phyloP scores from a whole-genome alignment of 2,797 vertebrate species.

The Sylvilagus floridanus region DNA sequence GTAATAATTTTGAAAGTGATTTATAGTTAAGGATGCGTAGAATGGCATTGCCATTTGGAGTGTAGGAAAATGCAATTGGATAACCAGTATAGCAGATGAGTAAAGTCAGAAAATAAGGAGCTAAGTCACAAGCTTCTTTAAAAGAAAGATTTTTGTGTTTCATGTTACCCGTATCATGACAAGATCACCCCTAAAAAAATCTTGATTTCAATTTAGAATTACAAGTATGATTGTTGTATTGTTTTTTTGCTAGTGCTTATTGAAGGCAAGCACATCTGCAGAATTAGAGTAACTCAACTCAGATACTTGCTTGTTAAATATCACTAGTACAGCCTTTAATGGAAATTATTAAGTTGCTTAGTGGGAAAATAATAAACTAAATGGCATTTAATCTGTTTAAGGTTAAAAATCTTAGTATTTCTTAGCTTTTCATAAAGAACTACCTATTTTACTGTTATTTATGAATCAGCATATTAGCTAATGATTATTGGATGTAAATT shows the following conservation, averaged over 20 bases:
- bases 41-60: slow-evolving; percentile 29
- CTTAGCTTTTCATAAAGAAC: neutral
- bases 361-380: slow-evolving; percentile 14
- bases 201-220: slow-evolving; percentile 49
- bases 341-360: neutral
- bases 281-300: slow-evolving; percentile 54
- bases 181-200: slow-evolving; percentile 40
- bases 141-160: slow-evolving; percentile 40
- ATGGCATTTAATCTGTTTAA: neutral
- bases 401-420: neutral
- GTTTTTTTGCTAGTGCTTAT: slow-evolving; percentile 43
- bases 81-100: neutral
- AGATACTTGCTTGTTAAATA: slow-evolving; percentile 34
- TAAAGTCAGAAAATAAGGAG: slow-evolving; percentile 47
- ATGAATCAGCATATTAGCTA: neutral
- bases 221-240: slow-evolving; percentile 10
- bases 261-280: neutral
- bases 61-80: neutral
- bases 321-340: neutral
- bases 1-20: slow-evolving; percentile 36
- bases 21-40: neutral
- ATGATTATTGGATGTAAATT: neutral
- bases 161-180: slow-evolving; percentile 49
- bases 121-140: neutral
- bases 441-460: slow-evolving; percentile 44